A percentile compares a stretch with the other conserved stretches of the same genome.
These are phyloP conservation scores for Theocolax elegans DNA, from an alignment of 1,140 invertebrate genomes.

Conservation along the genomic window DNA sequence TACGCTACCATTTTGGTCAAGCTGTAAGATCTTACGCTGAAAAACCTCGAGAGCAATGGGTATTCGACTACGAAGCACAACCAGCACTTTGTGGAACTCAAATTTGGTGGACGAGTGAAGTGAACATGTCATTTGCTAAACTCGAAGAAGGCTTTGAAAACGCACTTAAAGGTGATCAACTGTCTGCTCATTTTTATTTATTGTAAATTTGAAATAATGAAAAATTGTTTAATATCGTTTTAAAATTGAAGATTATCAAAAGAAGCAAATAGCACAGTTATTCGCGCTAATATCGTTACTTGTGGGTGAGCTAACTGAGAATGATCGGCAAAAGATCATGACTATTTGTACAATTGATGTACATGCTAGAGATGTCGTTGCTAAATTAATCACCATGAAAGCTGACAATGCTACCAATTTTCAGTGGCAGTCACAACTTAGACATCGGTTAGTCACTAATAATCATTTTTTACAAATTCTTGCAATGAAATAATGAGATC, in stretches of 20 bases:
- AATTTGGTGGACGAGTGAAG: constrained; percentile 95
- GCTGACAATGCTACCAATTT: constrained; percentile 86
- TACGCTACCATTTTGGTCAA: constrained; percentile 82
- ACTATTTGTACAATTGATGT: constrained; percentile 96
- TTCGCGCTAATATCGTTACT: constrained; percentile 84
- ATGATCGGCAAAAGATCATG: constrained; percentile 94
- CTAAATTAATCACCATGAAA: constrained; percentile 83
- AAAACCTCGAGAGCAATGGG: constrained; percentile 89
- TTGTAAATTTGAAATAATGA: background rate
- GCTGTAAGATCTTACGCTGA: constrained; percentile 89
- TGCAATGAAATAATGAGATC: too few relatives aligned
- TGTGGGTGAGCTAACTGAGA: constrained; percentile 81
- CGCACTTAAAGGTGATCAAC: constrained; percentile 75
- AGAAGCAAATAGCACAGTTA: constrained; percentile 88
- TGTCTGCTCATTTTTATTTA: background rate
- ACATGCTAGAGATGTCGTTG: constrained; percentile 88
- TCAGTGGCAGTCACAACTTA: constrained; percentile 91
- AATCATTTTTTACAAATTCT: background rate
- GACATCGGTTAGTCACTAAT: constrained; percentile 74
- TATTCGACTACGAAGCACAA: constrained; percentile 92
- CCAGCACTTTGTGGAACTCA: constrained; percentile 90
- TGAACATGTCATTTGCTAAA: constrained; percentile 87
- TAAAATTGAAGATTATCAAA: constrained; percentile 79
- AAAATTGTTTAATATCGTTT: too few relatives aligned
- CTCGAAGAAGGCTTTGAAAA: constrained; percentile 95